Evolutionary conservation across 2,797 vertebrate species (phyloP), one percentile per base, ranked within the genome.

Genomic region (Petrocephalus schoutedeni): DNA sequence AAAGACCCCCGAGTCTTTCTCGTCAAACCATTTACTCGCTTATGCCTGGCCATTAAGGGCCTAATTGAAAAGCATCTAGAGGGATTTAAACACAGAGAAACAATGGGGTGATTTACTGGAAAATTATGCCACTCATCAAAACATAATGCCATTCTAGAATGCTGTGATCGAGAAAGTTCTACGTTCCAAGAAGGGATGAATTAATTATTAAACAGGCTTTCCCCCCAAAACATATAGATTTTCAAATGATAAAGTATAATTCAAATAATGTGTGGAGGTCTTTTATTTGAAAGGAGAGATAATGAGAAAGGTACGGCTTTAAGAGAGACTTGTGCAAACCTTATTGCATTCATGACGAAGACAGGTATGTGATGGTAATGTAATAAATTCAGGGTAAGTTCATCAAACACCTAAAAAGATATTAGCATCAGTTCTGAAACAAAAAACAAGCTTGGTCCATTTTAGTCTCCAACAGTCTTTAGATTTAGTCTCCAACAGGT

Each of bases 361-460:
- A 16, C 91, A 91, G 41, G 41, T 45, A 92, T 94, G 92, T 93
- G 90, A 91, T 91, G 93, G 88, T 92, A 92, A 94, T 94, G 94
- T 94, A 91, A 93, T 53, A 82, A 90, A 91, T 95, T 92, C 89
- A 89, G 87, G 95, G 94, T 95, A 95, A 88, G 83, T 86, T 12
- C 4, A 21, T 90, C 53, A 91, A 93, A 94, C 94, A 94, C 93
- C 92, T 93, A 90, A 93, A 94, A 94, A 93, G 32, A 90, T 92
- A 92, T 90, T 88, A 14, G 90, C 90, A 90, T 89, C 91, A 93
- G 89, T 82, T 12, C 90, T 45, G 85, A 86, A 92, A 94, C 92
- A 92, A 93, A 90, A 51, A 88, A 96, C 95, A 96, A 90, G 94
- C 92, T 94, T 96, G 95, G 90, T 95, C 95, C 95, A 96, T 96